These are phyloP conservation scores for Hypercompe scribonia DNA, from an alignment of 2,888 invertebrate genomes.

Conservation along the genomic window DNA sequence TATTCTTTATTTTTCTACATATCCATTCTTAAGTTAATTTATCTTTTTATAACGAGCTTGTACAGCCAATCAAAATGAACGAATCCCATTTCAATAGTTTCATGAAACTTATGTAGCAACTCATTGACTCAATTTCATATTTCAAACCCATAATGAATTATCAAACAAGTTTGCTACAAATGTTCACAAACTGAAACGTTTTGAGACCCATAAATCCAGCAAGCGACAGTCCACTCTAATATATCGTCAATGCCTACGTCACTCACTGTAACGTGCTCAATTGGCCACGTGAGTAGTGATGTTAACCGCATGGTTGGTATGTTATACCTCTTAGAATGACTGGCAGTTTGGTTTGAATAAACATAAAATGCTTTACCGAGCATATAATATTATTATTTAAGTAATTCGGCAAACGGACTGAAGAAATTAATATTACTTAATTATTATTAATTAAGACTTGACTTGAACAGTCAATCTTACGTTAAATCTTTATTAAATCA, in stretches of 20 bases:
- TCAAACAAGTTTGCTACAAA: not conserved
- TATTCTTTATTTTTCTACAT: too few species aligned
- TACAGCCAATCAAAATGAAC: not conserved
- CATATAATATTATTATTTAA: not conserved
- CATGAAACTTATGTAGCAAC: not conserved
- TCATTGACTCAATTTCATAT: not conserved
- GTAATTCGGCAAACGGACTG: not conserved
- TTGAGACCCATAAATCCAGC: conserved; percentile 1
- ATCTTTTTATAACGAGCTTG: too few species aligned
- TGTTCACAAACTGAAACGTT: not conserved
- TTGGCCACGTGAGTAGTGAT: not conserved
- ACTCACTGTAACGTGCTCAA: not conserved
- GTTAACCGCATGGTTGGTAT: not conserved
- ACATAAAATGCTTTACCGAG: not conserved
- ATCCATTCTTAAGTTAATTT: too few species aligned
- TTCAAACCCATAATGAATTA: not conserved
- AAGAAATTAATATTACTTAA: too few species aligned
- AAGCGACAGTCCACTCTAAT: not conserved
- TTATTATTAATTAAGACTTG: too few species aligned
- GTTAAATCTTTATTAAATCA: too few species aligned
- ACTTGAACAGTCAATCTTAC: too few species aligned
- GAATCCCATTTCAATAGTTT: not conserved
- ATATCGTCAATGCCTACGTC: conserved; percentile 10
- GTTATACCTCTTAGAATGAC: not conserved
- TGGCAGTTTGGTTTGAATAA: not conserved